Conservation (phyloP, 2,888 invertebrate genomes). For the Drosophila antonietae region DNA sequence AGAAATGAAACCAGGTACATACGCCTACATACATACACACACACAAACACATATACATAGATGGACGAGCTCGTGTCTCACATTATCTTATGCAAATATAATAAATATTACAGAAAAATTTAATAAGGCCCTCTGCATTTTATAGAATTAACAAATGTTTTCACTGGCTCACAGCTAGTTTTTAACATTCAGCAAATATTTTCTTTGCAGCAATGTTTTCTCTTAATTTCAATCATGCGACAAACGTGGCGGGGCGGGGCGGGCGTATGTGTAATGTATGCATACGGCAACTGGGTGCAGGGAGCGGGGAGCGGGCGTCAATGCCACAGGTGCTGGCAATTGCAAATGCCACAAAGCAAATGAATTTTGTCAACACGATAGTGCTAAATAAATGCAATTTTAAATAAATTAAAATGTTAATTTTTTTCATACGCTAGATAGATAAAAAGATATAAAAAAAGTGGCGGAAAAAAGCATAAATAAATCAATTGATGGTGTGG, state of each 20-base stretch:
- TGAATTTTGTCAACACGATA: conserved; percentile 26
- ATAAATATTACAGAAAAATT: conserved; percentile 38
- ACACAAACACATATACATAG: not conserved
- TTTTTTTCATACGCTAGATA: conserved; percentile 1
- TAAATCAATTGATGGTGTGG: conserved; percentile 1
- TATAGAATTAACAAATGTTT: conserved; percentile 42
- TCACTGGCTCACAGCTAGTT: conserved; percentile 17
- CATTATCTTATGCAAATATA: conserved; percentile 33
- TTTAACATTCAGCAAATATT: conserved; percentile 45
- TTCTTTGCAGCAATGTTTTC: conserved; percentile 27
- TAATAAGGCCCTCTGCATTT: conserved; percentile 67
- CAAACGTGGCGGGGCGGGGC: conserved; percentile 13
- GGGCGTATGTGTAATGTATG: conserved; percentile 45
- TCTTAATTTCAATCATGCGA: conserved; percentile 28
- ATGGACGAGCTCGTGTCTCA: not conserved
- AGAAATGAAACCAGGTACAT: conserved; percentile 13
- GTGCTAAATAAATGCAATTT: conserved; percentile 28
- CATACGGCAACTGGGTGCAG: conserved; percentile 15
- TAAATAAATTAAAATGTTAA: conserved; percentile 22
- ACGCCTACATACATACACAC: not conserved
- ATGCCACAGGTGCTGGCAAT: conserved; percentile 34
- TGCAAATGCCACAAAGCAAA: conserved; percentile 35
- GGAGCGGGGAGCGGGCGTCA: not conserved
- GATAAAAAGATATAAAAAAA: not conserved
- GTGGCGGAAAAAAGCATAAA: not conserved